Percentiles rank a stretch among this genome's conserved stretches.
These are phyloP conservation scores for Drosophila siamana DNA, from an alignment of 2,888 invertebrate genomes.

Conservation along the genomic window DNA sequence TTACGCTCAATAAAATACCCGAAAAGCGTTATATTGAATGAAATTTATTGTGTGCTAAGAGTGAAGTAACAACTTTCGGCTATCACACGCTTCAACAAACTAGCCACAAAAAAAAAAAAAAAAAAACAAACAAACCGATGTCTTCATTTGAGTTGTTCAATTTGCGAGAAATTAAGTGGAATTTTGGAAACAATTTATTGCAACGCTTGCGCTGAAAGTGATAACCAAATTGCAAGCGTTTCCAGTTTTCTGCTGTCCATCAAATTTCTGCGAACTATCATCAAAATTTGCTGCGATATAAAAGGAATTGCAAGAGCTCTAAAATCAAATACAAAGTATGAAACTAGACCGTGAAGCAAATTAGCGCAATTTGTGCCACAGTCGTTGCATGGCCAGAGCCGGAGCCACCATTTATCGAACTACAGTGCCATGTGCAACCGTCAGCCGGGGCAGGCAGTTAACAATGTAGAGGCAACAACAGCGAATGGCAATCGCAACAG, in stretches of 20 bases:
- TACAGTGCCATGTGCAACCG: slow-evolving; percentile 57
- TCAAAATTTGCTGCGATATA: slow-evolving; percentile 37
- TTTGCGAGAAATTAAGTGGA: not conserved
- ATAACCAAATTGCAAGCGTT: not conserved
- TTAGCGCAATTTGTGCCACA: slow-evolving; percentile 71
- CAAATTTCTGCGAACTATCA: slow-evolving; percentile 31
- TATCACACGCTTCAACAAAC: too few relatives aligned
- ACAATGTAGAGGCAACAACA: slow-evolving; percentile 56
- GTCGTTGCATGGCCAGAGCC: slow-evolving; percentile 54
- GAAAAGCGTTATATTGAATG: not conserved
- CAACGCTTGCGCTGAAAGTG: not conserved
- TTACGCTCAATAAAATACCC: not conserved
- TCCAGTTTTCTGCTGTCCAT: slow-evolving; percentile 34
- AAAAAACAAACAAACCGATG: too few relatives aligned
- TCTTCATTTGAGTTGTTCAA: not conserved
- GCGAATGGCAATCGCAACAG: slow-evolving; percentile 26
- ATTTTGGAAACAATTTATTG: not conserved
- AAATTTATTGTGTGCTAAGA: too few relatives aligned
- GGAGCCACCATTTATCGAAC: slow-evolving; percentile 67
- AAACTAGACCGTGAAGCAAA: slow-evolving; percentile 65
- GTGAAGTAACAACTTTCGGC: too few relatives aligned
- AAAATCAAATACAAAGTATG: slow-evolving; percentile 37
- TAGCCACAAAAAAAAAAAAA: too few relatives aligned
- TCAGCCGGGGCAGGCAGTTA: slow-evolving; percentile 47
- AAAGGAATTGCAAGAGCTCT: slow-evolving; percentile 6